Base-by-base conservation (phyloP, 2,888 invertebrate species). In the Bimastos eiseni region DNA sequence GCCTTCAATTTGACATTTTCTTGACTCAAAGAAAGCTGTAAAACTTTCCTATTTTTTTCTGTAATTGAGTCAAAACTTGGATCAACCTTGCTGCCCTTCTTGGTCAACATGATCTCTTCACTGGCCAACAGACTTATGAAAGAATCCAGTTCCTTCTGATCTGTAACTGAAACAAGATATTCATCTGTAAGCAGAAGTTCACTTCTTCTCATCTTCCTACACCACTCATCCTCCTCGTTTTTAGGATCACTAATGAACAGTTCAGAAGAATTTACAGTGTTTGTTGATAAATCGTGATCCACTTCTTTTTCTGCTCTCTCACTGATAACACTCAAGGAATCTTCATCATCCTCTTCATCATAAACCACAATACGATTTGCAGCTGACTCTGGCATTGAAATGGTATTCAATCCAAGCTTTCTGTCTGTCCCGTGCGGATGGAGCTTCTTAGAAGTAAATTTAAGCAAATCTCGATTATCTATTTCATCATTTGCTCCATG, bases 281-380 rank as follows among this genome's bases (percentile, higher is more conserved):
- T n/a, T 70, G 70, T 2, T 70, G 30, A n/a, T n/a, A 13, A n/a
- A 70, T n/a, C 21, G 34, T 36, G 86, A 86, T 86, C 37, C 21
- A 86, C 86, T 86, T 86, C 37, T 37, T 21, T 86, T 37, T 86
- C 86, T 86, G 86, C 19, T 36, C 36, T 36, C 36, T 86, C 86
- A 36, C 86, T 86, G 33, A 37, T 24, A 37, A 86, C 86, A 86
- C n/a, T 37, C 37, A 37, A 24, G 11, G 19, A 86, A 17, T 86
- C 86, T 0, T 84, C 33, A 21, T 84, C 83, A n/a, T 84, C 34
- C 19, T 84, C 86, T 34, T 36, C 86, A 37, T 34, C n/a, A 33
- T n/a, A 70, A 70, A 70, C n/a, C 70, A 70, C 70, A 70, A 70
- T n/a, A 70, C n/a, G 70, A 8, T 70, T n/a, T 30, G 3, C 70